Percentiles rank a stretch among this genome's conserved stretches.
phyloP scores from a whole-genome alignment of 2,113 vertebrate species.

The Salvator merianae region DNA sequence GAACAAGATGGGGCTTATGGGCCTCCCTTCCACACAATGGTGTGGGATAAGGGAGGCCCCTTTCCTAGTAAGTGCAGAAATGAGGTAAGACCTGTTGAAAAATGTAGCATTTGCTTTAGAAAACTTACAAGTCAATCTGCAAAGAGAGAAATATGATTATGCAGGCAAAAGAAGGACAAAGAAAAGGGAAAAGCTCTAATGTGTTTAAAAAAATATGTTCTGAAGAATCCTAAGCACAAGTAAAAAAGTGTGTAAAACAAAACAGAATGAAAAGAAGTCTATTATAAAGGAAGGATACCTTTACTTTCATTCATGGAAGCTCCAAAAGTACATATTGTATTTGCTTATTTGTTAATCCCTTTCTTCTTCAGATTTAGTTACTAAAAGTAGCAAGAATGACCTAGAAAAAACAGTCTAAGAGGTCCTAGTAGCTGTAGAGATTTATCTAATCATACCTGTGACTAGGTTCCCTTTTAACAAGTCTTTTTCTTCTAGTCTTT shows the following conservation, averaged over 20 bases:
- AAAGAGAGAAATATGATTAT: not conserved
- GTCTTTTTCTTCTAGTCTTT: too few species aligned
- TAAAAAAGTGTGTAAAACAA: not conserved
- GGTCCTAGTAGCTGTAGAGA: too few species aligned
- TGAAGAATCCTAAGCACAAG: not conserved
- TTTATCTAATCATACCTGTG: too few species aligned
- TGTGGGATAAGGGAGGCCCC: not conserved
- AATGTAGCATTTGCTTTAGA: not conserved
- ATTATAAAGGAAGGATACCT: not conserved
- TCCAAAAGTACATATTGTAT: not conserved
- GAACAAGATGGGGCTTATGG: not conserved
- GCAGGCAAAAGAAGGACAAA: not conserved
- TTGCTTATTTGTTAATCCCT: not conserved
- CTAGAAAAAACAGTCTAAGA: not conserved
- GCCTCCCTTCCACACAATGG: not conserved
- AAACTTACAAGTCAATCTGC: not conserved
- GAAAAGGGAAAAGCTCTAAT: not conserved
- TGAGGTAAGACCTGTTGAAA: not conserved
- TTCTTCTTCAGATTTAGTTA: not conserved
- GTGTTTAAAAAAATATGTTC: not conserved
- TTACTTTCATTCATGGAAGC: not conserved
- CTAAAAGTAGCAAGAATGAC: conserved; percentile 3
- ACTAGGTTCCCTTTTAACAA: too few species aligned
- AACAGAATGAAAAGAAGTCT: not conserved
- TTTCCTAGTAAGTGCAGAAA: not conserved